phyloP scores from a whole-genome alignment of 2,113 vertebrate genomes.

The Dasyurus viverrinus region DNA sequence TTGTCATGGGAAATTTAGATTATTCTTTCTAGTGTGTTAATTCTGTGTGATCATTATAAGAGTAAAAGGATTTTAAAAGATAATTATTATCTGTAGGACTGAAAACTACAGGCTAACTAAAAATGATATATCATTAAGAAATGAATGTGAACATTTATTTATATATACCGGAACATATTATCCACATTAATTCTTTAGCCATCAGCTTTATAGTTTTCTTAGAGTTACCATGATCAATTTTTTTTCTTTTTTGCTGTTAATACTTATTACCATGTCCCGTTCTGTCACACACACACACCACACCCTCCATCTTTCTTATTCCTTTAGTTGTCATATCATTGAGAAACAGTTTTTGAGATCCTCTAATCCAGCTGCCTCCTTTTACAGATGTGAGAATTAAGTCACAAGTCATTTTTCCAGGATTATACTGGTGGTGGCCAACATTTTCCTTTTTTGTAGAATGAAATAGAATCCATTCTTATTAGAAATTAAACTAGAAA shows the following conservation, averaged over 20 bases:
- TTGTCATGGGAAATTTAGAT: slow-evolving; percentile 41
- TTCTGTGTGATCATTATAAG: slow-evolving; percentile 60
- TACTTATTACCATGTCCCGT: background rate
- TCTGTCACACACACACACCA: background rate
- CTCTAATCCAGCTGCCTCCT: background rate
- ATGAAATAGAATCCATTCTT: background rate
- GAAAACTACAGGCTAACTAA: slow-evolving; percentile 45
- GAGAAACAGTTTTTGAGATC: background rate
- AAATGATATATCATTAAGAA: slow-evolving; percentile 39
- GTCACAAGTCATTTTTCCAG: background rate
- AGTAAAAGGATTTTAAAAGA: slow-evolving; percentile 50
- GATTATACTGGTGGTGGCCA: background rate
- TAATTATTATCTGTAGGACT: slow-evolving; percentile 55
- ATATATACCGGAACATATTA: background rate
- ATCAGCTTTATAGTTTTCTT: slow-evolving; percentile 10
- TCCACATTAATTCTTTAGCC: slow-evolving; percentile 12
- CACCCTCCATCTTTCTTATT: background rate
- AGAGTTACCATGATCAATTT: slow-evolving; percentile 1
- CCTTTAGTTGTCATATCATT: background rate
- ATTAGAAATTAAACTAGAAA: background rate
- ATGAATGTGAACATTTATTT: background rate
- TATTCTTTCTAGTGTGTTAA: slow-evolving; percentile 61
- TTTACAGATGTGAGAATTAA: background rate
- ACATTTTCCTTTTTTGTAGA: background rate
- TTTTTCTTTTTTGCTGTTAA: background rate